Evolutionary conservation across 2,888 invertebrate species (phyloP), one percentile per base, ranked within the genome.

Genomic region (Cenopis cana): DNA sequence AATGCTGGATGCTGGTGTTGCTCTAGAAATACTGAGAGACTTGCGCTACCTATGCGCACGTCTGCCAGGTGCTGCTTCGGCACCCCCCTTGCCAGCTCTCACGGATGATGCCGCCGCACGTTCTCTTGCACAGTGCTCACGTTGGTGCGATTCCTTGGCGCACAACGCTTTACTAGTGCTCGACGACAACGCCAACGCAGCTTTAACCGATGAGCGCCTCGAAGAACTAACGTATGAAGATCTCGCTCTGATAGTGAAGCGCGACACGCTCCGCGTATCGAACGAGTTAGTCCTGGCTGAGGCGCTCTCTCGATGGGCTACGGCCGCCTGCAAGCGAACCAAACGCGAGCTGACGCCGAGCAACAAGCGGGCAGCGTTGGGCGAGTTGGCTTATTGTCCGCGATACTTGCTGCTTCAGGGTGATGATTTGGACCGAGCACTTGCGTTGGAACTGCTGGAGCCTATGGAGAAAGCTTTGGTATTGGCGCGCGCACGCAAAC

Each of bases 331-430:
- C 77, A 93, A 91, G 74, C 87, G 92, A 33, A 86, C 85, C 10
- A 91, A 92, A 70, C 85, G 90, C 24, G 93, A 93, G 74, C 75
- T 93, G 69, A 94, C 85, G 74, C 81, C 94, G n/a, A 85, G 84
- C 14, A 93, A 93, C 70, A 90, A 89, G 74, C 87, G 93, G 12
- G 88, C 89, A 33, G 91, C 93, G 5, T 83, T 94, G 0, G 94
- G 94, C 0, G 93, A 92, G 73, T 85, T 94, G 18, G 89, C 95
- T 29, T 96, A 95, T 79, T 94, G 94, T 75, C 95, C 95, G 17
- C 93, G 96, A 10, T 96, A 96, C 79, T 92, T 96, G 73, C 85
- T 96, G 60, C 95, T 97, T 93, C 90, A 93, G 12, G 94, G 95
- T 11, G 94, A 94, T 62, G 95, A 96, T 74, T 95, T 97, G 65